Conservation (phyloP, 2,113 vertebrate genomes). For the Rhinoptilus africanus region DNA sequence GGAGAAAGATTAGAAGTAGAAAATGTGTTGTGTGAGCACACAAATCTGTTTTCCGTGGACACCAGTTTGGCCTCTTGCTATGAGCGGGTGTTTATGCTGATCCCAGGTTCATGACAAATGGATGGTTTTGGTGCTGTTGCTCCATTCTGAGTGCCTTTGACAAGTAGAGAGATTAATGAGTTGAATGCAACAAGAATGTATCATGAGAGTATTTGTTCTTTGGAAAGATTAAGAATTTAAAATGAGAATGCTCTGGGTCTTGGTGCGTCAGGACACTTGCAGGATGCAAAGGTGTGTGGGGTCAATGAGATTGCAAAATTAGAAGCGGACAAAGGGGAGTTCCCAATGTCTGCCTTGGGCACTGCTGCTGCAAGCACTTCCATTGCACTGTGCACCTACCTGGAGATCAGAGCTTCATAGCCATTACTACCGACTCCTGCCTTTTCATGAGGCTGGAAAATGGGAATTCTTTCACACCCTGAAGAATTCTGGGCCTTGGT, state of each 20-base stretch:
- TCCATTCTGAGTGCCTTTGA: not conserved
- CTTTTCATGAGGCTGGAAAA: not conserved
- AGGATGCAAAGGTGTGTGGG: not conserved
- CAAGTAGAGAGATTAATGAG: conserved; percentile 40
- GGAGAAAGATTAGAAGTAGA: not conserved
- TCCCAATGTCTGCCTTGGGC: not conserved
- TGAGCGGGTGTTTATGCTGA: not conserved
- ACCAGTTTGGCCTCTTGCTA: not conserved
- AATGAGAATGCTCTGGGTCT: not conserved
- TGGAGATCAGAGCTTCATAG: not conserved
- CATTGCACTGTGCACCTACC: too few species aligned
- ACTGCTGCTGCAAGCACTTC: not conserved
- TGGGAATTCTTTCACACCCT: not conserved
- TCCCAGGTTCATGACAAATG: not conserved
- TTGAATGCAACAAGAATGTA: not conserved
- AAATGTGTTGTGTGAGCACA: not conserved
- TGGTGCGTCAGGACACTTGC: not conserved
- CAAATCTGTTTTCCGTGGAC: not conserved
- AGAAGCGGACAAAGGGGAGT: not conserved
- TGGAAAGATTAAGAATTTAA: conserved; percentile 9
- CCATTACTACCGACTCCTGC: not conserved
- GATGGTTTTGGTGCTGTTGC: not conserved
- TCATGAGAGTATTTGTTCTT: not conserved
- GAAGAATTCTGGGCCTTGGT: not conserved
- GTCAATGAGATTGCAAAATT: not conserved